A percentile compares a stretch with the other conserved stretches of the same genome.
These are phyloP conservation scores for Fregetta grallaria DNA, from an alignment of 2,113 vertebrate species.

Conservation along the genomic window DNA sequence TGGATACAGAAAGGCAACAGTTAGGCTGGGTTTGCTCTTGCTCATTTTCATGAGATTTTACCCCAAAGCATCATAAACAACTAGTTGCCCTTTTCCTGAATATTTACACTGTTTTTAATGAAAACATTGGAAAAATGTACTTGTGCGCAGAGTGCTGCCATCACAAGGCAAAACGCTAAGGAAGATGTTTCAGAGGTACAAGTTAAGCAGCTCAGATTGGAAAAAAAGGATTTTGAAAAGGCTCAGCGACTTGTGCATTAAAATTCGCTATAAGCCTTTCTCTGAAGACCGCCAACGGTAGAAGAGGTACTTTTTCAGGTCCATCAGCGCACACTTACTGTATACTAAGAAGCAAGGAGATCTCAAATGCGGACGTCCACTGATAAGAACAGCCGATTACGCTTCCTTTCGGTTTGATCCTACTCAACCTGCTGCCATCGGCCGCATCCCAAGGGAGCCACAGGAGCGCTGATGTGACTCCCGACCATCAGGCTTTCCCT, in stretches of 20 bases:
- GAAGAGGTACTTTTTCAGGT: rapidly evolving
- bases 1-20: rapidly evolving
- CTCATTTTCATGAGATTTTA: not conserved
- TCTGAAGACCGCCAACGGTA: rapidly evolving
- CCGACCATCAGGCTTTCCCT: rapidly evolving
- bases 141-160: not conserved
- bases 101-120: rapidly evolving
- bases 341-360: rapidly evolving
- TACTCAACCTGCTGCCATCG: rapidly evolving
- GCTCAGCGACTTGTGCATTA: rapidly evolving
- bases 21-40: not conserved
- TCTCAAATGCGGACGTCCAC: rapidly evolving
- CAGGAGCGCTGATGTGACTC: rapidly evolving
- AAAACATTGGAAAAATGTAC: not conserved
- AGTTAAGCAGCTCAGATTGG: rapidly evolving
- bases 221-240: not conserved
- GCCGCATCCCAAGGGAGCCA: not conserved
- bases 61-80: not conserved
- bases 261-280: rapidly evolving
- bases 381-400: rapidly evolving
- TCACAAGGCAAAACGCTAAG: rapidly evolving
- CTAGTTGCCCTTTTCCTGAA: not conserved
- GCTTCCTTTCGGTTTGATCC: rapidly evolving
- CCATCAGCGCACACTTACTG: rapidly evolving
- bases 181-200: not conserved